Conservation (phyloP, 2,888 invertebrate species). For the Melipona beecheii region DNA sequence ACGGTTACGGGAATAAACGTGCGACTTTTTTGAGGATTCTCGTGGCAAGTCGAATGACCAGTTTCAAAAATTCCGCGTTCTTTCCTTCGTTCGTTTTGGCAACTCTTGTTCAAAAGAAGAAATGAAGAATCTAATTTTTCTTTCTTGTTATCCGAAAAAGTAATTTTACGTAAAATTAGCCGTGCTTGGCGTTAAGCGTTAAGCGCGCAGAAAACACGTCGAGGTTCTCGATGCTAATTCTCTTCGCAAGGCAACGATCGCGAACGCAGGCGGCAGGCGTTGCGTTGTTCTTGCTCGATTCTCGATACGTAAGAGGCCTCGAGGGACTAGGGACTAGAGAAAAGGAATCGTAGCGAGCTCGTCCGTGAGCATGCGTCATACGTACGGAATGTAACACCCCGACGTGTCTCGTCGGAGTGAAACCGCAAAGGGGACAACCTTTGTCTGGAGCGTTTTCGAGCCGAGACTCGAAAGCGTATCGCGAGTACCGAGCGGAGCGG, state of each 20-base stretch:
- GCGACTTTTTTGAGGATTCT: neutral
- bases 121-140: no score
- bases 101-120: no score
- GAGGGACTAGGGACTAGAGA: conserved; percentile 40
- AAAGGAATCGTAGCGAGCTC: conserved; percentile 64
- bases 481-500: neutral
- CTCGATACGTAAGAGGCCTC: conserved; percentile 32
- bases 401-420: conserved; percentile 62
- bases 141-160: no score
- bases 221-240: neutral
- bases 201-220: no score
- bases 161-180: no score
- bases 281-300: conserved; percentile 28
- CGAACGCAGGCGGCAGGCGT: neutral
- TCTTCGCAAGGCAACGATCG: neutral
- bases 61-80: no score
- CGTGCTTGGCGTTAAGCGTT: no score
- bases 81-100: no score
- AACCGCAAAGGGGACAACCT: conserved; percentile 67
- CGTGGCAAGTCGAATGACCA: no score
- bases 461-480: conserved; percentile 12
- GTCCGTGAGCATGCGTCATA: conserved; percentile 76
- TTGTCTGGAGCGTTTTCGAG: conserved; percentile 58
- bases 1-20: neutral
- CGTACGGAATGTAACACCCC: conserved; percentile 80